phyloP scores from a whole-genome alignment of 1,140 invertebrate genomes.

The Drosophila baimaii region DNA sequence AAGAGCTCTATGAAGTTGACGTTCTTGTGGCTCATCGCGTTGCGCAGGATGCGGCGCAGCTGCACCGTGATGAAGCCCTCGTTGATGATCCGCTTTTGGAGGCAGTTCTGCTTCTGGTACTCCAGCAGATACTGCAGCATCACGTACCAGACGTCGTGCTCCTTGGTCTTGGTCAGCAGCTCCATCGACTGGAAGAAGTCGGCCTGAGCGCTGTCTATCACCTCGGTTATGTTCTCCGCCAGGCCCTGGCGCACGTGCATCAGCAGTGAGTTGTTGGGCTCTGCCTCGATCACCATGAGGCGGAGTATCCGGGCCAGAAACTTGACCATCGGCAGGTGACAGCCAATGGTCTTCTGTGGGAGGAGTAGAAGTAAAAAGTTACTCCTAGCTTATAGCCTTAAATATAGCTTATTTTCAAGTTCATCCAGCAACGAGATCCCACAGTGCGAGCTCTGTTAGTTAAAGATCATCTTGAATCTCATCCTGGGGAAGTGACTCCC shows the following conservation, averaged over 20 bases:
- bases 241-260: constrained; percentile 50
- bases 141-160: constrained; percentile 75
- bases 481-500: neutral
- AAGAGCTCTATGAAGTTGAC: constrained; percentile 77
- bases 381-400: no score
- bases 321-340: constrained; percentile 63
- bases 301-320: constrained; percentile 70
- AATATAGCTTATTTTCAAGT: no score
- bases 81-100: constrained; percentile 66
- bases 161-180: constrained; percentile 73
- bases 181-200: constrained; percentile 78
- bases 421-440: no score
- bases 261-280: constrained; percentile 59
- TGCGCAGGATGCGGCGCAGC: constrained; percentile 66
- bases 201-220: constrained; percentile 62
- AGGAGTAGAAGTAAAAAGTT: no score
- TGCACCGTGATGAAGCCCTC: constrained; percentile 73
- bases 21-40: constrained; percentile 68
- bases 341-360: constrained; percentile 48
- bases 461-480: neutral
- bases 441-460: no score
- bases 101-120: constrained; percentile 63
- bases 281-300: constrained; percentile 60
- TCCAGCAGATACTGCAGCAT: constrained; percentile 74
- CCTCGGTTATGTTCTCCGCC: constrained; percentile 40